phyloP scores from a whole-genome alignment of 1,140 invertebrate genomes.

The Bombus huntii region DNA sequence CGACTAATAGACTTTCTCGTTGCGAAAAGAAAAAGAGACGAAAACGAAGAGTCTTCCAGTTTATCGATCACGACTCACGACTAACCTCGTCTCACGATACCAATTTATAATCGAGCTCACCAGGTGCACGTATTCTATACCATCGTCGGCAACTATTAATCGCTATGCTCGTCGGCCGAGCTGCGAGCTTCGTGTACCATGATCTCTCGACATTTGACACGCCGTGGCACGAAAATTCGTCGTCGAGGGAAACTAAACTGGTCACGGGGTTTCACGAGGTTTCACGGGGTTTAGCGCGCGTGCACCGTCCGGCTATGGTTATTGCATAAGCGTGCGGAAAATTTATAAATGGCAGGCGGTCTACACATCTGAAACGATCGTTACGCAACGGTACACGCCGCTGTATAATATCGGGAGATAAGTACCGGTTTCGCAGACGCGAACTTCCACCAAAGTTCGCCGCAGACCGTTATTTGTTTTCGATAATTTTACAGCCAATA shows the following conservation, averaged over 20 bases:
- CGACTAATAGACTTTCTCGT: neutral
- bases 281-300: neutral
- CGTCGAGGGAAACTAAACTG: neutral
- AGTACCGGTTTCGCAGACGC: conserved; percentile 44
- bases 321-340: conserved; percentile 50
- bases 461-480: conserved; percentile 50
- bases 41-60: neutral
- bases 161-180: neutral
- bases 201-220: neutral
- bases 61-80: neutral
- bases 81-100: neutral
- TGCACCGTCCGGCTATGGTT: neutral
- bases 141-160: neutral
- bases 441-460: conserved; percentile 43
- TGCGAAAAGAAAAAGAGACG: neutral
- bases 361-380: conserved; percentile 36
- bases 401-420: conserved; percentile 46
- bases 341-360: conserved; percentile 47
- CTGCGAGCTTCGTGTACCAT: too few species aligned
- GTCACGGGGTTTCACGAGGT: neutral
- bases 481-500: conserved; percentile 2
- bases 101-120: neutral
- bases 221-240: conserved; percentile 25
- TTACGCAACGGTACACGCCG: conserved; percentile 47
- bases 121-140: neutral